These are phyloP conservation scores for Drosophila arawakana DNA, from an alignment of 1,140 invertebrate species.

Conservation along the genomic window DNA sequence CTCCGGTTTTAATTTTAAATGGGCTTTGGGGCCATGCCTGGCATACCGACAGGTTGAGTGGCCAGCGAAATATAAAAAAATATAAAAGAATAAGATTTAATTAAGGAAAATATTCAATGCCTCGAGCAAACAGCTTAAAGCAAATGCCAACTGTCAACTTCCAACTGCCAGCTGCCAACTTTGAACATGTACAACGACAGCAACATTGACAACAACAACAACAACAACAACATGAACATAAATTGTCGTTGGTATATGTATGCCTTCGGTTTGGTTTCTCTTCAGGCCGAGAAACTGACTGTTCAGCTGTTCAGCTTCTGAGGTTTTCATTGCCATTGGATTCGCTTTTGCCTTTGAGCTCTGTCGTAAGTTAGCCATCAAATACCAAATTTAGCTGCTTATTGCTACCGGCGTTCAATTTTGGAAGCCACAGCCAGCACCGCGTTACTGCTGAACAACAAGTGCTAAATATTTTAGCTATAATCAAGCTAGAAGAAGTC, in stretches of 20 bases:
- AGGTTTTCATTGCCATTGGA: conserved; percentile 43
- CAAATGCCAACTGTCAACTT: conserved; percentile 12
- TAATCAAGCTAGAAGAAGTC: conserved; percentile 5
- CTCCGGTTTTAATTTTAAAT: conserved; percentile 46
- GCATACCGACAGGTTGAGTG: background rate
- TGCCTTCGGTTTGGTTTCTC: conserved; percentile 2
- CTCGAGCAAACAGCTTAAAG: conserved; percentile 31
- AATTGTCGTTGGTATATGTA: conserved; percentile 53
- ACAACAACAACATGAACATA: conserved; percentile 59
- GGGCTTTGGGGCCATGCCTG: conserved; percentile 26
- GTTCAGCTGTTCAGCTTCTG: conserved; percentile 18
- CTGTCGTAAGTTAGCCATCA: conserved; percentile 35
- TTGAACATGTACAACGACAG: background rate
- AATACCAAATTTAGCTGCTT: conserved; percentile 62
- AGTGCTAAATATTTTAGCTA: conserved; percentile 10
- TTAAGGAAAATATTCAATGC: conserved; percentile 80
- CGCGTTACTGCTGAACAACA: background rate
- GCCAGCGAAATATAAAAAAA: conserved; percentile 36
- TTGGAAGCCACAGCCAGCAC: background rate
- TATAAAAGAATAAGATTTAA: conserved; percentile 71
- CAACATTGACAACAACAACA: background rate
- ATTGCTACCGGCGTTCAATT: conserved; percentile 63
- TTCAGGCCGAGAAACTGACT: conserved; percentile 3
- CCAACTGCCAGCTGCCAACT: conserved; percentile 5
- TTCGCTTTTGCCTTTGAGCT: background rate